Conservation (phyloP, 2,888 invertebrate genomes). For the Cenopis cana region DNA sequence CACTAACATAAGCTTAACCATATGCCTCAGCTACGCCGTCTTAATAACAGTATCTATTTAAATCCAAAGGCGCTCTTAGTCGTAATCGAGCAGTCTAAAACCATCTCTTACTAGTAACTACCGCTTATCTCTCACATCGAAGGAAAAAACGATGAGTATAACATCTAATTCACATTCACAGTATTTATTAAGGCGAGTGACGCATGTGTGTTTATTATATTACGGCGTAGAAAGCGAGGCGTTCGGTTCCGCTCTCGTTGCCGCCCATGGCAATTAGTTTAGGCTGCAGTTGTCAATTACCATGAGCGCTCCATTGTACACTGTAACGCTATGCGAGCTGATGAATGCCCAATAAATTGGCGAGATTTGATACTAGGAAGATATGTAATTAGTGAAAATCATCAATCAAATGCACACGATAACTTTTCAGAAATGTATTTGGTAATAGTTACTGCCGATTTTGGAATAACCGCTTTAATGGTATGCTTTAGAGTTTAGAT, state of each 20-base stretch:
- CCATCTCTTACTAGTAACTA: slow-evolving; percentile 20
- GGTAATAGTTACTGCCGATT: not conserved
- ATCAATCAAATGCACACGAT: slow-evolving; percentile 13
- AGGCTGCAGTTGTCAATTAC: slow-evolving; percentile 65
- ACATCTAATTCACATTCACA: not conserved
- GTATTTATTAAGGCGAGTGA: slow-evolving; percentile 39
- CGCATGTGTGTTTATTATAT: slow-evolving; percentile 39
- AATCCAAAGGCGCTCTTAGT: not conserved
- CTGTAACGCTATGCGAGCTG: not conserved
- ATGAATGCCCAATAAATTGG: slow-evolving; percentile 6
- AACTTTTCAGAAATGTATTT: not conserved
- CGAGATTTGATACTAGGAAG: not conserved
- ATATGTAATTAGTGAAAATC: not conserved
- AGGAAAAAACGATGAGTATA: slow-evolving; percentile 17
- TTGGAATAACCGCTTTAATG: too few species aligned
- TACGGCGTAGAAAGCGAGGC: slow-evolving; percentile 59
- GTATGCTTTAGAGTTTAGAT: too few species aligned
- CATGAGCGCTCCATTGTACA: slow-evolving; percentile 26
- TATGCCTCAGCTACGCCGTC: not conserved
- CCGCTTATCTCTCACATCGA: slow-evolving; percentile 25
- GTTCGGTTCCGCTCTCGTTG: slow-evolving; percentile 69
- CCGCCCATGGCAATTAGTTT: slow-evolving; percentile 60
- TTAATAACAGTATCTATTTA: slow-evolving; percentile 13
- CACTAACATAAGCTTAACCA: not conserved
- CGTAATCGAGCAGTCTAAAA: slow-evolving; percentile 13